Base-by-base conservation (phyloP, 2,888 invertebrate species). In the Rhopalosiphum nymphaeae region DNA sequence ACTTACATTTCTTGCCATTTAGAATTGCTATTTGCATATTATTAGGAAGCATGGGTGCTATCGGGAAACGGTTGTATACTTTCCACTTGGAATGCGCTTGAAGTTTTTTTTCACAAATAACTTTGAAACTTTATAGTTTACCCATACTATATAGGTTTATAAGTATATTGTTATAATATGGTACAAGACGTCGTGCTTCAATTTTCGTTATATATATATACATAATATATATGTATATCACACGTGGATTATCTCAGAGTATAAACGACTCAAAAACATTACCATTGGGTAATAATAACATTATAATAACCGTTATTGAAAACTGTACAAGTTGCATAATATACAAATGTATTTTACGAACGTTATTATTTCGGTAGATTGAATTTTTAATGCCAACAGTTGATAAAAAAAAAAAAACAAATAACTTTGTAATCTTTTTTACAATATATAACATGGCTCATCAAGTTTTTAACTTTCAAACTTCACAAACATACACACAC, bases 361-460 rank as follows among this genome's bases (percentile, higher is more conserved):
- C 61, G 42, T 89, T 44, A 57, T 89, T 89, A 57, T 44, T 89
- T 61, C 13, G 61, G 57, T 44, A 13, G 44, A 90, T 90, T 67
- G 67, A 90, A 90, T 67, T 90, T 90, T 90, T 67, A 90, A 67
- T 25, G 36, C 67, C 36, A 25, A 36, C n/a, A 78, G 36, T 49
- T 49, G 26, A 91, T 42, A 42, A 16, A 78, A 84, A 61, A 46
- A 61, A 90, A 25, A 90, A 89, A 61, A 44, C 46, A 16, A 46
- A 86, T 7, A 90, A 46, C 67, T 90, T 46, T 49, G 21, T 90
- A 67, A 90, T 90, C 44, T 90, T 90, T 67, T 67, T 89, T 61
- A 1, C 36, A 36, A 78, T 57, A 61, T 86, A 13, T 86, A 46
- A 49, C 29, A 42, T 91, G 91, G 49, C 49, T 91, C 53, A 85